Evolutionary conservation across 2,888 invertebrate species (phyloP).

Genomic region (Stramonita haemastoma): DNA sequence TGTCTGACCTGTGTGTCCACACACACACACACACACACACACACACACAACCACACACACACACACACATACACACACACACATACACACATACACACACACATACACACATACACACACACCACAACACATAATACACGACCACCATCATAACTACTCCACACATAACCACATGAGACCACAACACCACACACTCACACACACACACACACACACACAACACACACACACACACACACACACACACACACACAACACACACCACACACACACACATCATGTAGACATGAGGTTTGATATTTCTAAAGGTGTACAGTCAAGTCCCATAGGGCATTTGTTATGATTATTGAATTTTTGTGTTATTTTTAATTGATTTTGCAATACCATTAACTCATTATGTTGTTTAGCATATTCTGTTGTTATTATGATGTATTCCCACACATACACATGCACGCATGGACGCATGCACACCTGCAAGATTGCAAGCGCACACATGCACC

Average conservation of each 20-base stretch:
- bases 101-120: background rate
- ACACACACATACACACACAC: background rate
- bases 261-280: no score
- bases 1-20: background rate
- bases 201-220: background rate
- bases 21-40: slow-evolving; percentile 17
- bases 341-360: no score
- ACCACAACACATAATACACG: background rate
- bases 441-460: background rate
- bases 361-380: no score
- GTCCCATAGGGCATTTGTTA: no score
- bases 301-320: no score
- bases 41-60: background rate
- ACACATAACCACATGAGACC: no score
- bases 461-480: background rate
- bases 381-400: no score
- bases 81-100: background rate
- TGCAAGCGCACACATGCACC: background rate
- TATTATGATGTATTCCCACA: no score
- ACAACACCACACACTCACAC: background rate
- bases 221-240: background rate
- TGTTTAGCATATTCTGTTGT: no score
- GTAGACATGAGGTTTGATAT: no score
- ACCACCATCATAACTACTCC: no score
- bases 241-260: background rate